Base-by-base conservation (phyloP, 2,888 invertebrate genomes). In the Nezara viridula region DNA sequence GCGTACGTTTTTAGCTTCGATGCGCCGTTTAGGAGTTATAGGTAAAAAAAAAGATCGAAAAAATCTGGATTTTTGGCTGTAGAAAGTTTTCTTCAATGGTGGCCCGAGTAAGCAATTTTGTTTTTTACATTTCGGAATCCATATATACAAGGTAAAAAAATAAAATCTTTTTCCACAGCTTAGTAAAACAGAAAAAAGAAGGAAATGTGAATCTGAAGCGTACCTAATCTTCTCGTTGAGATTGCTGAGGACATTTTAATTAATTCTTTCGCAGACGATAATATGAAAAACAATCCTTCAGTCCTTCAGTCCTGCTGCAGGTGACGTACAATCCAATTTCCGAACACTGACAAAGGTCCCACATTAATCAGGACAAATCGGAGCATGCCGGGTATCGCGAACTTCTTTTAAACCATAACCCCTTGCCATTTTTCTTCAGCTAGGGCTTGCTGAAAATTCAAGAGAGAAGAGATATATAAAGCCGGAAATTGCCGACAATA, bases 401-500 rank as follows among this genome's bases (percentile, higher is more conserved):
- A 7, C 37, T 73, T 73, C 66, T 73, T 73, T 73, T 73, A 73
- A 73, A 73, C 66, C 37, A 73, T 73, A 73, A 7, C 66, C 66
- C 66, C 1, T 6, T 21, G 66, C 14, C 32, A 73, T 73, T 19
- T 73, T 73, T 73, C 37, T 73, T 21, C 66, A 5, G 32, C 27
- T 5, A 60, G 14, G 14, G 27, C 60, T 37, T 37, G 37, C 14
- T 73, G 66, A 21, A 37, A 73, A 73, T 73, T 73, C 66, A 32
- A 19, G 37, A 14, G 32, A 37, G 37, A 73, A 32, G 21, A 73
- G 66, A 73, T 73, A 73, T 73, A 73, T 73, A 32, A 32, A 73
- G 7, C 32, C 32, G 66, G 66, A 73, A 73, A 73, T 73, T 73
- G 66, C 66, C 66, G 66, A 32, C 66, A 73, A 73, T 73, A 73